phyloP scores from a whole-genome alignment of 2,888 invertebrate genomes.

The Himalopsyche kuldschensis region DNA sequence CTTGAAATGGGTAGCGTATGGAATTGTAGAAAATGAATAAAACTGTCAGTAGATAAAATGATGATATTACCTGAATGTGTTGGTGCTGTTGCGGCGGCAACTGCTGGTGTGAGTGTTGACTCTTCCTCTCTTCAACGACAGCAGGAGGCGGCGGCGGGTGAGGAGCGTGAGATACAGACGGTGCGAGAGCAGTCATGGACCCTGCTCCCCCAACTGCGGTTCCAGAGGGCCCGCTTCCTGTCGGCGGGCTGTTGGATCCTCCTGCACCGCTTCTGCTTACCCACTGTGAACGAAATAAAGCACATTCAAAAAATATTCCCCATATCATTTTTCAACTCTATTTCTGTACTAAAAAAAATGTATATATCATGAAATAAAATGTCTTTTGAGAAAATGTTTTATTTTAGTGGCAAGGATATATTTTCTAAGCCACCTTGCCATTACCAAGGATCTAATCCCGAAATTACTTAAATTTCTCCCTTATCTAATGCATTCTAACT shows the following conservation, averaged over 20 bases:
- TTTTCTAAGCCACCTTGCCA: too few relatives aligned
- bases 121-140: conserved; percentile 15
- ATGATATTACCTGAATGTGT: conserved; percentile 35
- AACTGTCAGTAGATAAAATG: too few relatives aligned
- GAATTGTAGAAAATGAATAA: too few relatives aligned
- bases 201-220: conserved; percentile 25
- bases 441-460: too few relatives aligned
- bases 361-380: too few relatives aligned
- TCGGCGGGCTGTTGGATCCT: neutral
- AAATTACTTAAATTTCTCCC: too few relatives aligned
- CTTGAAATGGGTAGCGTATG: too few relatives aligned
- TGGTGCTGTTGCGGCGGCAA: conserved; percentile 37
- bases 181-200: conserved; percentile 43
- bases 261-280: conserved; percentile 11
- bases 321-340: too few relatives aligned
- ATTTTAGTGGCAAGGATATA: too few relatives aligned
- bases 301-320: neutral
- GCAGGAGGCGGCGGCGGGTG: conserved; percentile 14
- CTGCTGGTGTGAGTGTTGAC: neutral
- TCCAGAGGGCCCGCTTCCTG: neutral
- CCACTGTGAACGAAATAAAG: conserved; percentile 19
- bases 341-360: too few relatives aligned
- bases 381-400: too few relatives aligned
- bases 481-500: too few relatives aligned
- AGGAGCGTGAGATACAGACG: conserved; percentile 41